phyloP scores from a whole-genome alignment of 2,113 vertebrate genomes.

The Callaeas wilsoni region DNA sequence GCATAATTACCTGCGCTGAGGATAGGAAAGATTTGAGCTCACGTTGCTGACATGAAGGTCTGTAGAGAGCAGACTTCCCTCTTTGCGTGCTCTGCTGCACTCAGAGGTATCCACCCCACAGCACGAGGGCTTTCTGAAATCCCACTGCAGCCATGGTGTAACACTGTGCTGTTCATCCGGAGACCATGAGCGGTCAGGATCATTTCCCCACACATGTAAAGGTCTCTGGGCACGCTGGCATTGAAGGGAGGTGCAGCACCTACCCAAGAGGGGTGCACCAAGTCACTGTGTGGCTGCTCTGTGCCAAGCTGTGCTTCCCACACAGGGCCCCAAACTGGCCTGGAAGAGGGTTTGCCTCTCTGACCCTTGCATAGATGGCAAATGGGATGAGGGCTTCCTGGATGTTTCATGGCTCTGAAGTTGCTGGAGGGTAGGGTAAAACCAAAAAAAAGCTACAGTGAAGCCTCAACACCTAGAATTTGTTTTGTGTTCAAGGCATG shows the following conservation, averaged over 20 bases:
- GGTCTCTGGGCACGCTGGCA: rapidly evolving
- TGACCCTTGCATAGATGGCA: neutral
- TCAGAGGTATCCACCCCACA: too few species aligned
- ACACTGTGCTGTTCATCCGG: neutral
- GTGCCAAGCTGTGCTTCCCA: neutral
- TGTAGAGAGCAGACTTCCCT: neutral
- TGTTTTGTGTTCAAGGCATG: neutral
- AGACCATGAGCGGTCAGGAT: rapidly evolving
- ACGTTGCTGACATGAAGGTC: neutral
- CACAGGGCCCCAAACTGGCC: rapidly evolving
- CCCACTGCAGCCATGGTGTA: rapidly evolving
- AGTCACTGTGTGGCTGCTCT: neutral
- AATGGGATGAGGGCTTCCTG: neutral
- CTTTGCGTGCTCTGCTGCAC: neutral
- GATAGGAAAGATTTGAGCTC: conserved; percentile 9
- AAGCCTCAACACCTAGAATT: neutral
- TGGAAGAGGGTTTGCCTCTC: neutral
- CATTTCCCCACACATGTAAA: rapidly evolving
- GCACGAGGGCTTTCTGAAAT: neutral
- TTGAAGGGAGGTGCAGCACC: neutral
- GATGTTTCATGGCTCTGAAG: neutral
- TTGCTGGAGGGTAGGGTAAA: neutral
- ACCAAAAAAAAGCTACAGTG: neutral
- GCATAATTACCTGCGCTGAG: conserved; percentile 39
- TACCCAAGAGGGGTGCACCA: rapidly evolving